These are phyloP conservation scores for Notamacropus eugenii DNA, from an alignment of 2,797 vertebrate species.

Conservation along the genomic window DNA sequence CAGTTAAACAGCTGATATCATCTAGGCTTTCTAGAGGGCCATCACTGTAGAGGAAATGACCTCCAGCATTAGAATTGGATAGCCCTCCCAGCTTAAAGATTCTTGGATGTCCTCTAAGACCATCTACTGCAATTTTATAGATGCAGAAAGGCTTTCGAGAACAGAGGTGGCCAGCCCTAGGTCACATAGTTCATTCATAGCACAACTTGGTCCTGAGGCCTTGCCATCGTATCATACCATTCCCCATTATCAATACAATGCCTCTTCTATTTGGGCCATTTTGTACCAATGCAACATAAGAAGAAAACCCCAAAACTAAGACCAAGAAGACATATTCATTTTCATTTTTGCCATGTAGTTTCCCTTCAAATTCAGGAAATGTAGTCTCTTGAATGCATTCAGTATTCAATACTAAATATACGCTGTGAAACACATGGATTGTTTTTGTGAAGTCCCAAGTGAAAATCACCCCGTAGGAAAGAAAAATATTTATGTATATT, in stretches of 20 bases:
- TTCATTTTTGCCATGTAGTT: slow-evolving; percentile 18
- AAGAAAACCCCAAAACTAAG: slow-evolving; percentile 38
- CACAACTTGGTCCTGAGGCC: not conserved
- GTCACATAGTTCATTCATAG: not conserved
- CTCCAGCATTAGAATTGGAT: not conserved
- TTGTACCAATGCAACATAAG: slow-evolving; percentile 5
- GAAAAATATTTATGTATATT: slow-evolving; percentile 26
- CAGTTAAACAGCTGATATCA: not conserved
- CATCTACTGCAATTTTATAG: not conserved
- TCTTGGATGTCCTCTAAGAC: not conserved
- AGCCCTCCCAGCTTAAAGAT: not conserved
- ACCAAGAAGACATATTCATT: slow-evolving; percentile 25
- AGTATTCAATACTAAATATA: slow-evolving; percentile 9
- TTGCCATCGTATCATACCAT: not conserved
- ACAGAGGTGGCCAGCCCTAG: not conserved
- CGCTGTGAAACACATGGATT: slow-evolving; percentile 18
- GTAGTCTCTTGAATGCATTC: slow-evolving; percentile 29
- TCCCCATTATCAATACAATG: not conserved
- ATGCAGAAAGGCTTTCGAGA: not conserved
- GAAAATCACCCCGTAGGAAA: slow-evolving; percentile 49
- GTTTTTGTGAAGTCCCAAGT: slow-evolving; percentile 52
- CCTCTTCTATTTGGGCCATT: slow-evolving; percentile 22
- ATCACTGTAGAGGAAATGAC: slow-evolving; percentile 6
- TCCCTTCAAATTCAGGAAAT: slow-evolving; percentile 59
- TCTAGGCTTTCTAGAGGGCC: slow-evolving; percentile 8